phyloP scores from a whole-genome alignment of 2,797 vertebrate species.

The Gymnocypris eckloni region DNA sequence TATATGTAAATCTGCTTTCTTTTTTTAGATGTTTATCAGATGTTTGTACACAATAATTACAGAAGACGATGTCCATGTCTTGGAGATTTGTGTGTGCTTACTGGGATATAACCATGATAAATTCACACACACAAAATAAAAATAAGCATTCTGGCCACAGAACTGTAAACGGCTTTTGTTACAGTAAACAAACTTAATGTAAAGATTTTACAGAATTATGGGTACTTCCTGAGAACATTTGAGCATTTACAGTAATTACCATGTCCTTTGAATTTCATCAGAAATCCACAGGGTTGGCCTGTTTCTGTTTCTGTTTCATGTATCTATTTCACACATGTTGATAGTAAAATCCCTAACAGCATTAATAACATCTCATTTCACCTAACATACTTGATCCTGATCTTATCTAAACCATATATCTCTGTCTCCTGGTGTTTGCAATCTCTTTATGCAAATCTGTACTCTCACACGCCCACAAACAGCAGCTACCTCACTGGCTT shows the following conservation, averaged over 20 bases:
- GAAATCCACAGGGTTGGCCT: background rate
- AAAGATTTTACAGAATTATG: constrained; percentile 15
- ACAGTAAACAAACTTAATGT: constrained; percentile 36
- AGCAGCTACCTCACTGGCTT: constrained; percentile 1
- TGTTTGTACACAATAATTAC: background rate
- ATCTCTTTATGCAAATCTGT: constrained; percentile 37
- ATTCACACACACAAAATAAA: background rate
- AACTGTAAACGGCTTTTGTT: background rate
- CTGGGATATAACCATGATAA: background rate
- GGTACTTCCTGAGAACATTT: constrained; percentile 31
- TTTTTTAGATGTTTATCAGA: background rate
- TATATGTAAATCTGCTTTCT: background rate
- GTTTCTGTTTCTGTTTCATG: constrained; percentile 11
- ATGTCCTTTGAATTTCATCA: background rate
- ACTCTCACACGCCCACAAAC: constrained; percentile 3
- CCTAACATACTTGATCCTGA: constrained; percentile 22
- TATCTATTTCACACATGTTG: constrained; percentile 26
- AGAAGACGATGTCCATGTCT: background rate
- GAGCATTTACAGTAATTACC: background rate
- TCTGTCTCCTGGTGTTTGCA: constrained; percentile 16
- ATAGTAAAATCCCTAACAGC: constrained; percentile 12
- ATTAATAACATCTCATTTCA: constrained; percentile 27
- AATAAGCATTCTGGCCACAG: background rate
- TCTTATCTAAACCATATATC: constrained; percentile 40
- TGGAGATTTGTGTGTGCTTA: background rate